These are phyloP conservation scores for Lepidurus arcticus DNA, from an alignment of 1,140 invertebrate genomes.

Conservation along the genomic window DNA sequence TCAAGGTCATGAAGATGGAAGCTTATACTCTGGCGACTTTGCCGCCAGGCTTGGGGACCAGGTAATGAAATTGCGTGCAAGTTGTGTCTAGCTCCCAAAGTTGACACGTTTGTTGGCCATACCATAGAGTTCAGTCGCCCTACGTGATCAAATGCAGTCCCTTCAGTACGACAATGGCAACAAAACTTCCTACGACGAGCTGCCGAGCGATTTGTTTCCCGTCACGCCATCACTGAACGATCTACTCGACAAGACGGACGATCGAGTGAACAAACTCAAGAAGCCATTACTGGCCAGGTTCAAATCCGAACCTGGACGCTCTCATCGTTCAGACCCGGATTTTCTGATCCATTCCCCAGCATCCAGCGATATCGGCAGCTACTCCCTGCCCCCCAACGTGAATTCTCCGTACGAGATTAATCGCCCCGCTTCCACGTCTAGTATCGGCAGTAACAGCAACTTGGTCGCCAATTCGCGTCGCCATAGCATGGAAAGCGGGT, in stretches of 20 bases:
- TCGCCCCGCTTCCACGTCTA: background rate
- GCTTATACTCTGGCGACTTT: background rate
- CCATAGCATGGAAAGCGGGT: background rate
- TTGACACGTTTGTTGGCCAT: background rate
- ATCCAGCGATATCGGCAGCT: background rate
- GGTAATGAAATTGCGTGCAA: background rate
- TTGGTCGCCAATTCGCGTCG: background rate
- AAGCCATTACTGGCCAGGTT: background rate
- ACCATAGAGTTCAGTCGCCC: background rate
- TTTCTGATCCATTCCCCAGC: background rate
- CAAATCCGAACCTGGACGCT: background rate
- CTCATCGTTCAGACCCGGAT: background rate
- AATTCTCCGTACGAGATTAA: background rate
- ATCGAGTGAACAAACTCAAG: background rate
- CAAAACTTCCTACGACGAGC: slow-evolving; percentile 3
- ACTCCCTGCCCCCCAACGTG: background rate
- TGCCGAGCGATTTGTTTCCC: background rate
- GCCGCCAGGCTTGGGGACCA: background rate
- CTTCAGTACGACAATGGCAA: background rate
- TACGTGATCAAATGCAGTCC: background rate
- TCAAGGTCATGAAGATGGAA: background rate
- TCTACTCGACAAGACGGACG: background rate
- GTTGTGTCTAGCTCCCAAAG: background rate
- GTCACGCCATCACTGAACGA: background rate
- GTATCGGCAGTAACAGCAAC: background rate